phyloP scores from a whole-genome alignment of 2,888 invertebrate species.

The Oscheius sp. region DNA sequence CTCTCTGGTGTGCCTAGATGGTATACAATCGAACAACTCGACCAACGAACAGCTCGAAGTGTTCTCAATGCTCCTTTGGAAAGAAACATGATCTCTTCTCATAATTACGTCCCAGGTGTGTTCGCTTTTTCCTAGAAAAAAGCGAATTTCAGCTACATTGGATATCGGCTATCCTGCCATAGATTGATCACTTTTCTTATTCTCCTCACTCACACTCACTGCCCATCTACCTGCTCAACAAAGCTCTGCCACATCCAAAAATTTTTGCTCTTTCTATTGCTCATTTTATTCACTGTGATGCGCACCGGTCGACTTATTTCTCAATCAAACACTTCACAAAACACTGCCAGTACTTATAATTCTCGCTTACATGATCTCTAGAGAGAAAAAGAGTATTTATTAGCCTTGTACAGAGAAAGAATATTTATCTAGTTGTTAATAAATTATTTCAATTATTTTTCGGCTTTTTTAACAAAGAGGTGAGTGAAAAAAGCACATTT shows the following conservation, averaged over 20 bases:
- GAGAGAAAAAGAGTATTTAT: too few relatives aligned
- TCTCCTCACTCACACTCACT: slow-evolving; percentile 4
- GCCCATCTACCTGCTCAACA: too few relatives aligned
- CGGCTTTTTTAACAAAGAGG: neutral
- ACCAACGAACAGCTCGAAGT: slow-evolving; percentile 14
- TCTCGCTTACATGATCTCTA: neutral
- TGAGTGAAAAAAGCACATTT: too few relatives aligned
- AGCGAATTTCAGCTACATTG: slow-evolving; percentile 46
- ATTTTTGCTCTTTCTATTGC: slow-evolving; percentile 15
- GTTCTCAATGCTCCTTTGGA: slow-evolving; percentile 25
- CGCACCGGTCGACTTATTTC: slow-evolving; percentile 6
- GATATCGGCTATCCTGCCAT: slow-evolving; percentile 68
- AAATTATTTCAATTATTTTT: slow-evolving; percentile 3
- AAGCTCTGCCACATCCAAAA: neutral
- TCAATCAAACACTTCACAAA: too few relatives aligned
- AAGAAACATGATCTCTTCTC: slow-evolving; percentile 24
- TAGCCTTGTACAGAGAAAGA: neutral
- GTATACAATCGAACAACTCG: slow-evolving; percentile 73
- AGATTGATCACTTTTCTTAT: slow-evolving; percentile 33
- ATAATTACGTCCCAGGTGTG: slow-evolving; percentile 20
- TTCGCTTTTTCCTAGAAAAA: neutral
- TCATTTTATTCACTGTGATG: slow-evolving; percentile 20
- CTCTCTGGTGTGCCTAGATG: slow-evolving; percentile 75
- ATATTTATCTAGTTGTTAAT: neutral
- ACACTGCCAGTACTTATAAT: too few relatives aligned